Base-by-base conservation (phyloP, 1,140 invertebrate genomes). In the Nephotettix cincticeps region DNA sequence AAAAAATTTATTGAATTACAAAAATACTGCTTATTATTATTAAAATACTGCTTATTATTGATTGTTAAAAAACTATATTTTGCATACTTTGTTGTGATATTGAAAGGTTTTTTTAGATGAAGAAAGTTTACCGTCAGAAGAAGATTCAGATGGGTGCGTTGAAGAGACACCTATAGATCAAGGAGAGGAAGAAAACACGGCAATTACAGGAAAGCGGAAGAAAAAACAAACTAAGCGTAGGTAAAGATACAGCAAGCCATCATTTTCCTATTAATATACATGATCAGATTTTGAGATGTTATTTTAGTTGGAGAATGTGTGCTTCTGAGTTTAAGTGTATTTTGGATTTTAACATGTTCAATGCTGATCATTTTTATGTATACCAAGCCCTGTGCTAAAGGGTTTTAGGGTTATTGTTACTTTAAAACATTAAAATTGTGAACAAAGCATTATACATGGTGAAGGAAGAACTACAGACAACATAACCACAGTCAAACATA, bases 221-320 rank as follows among this genome's bases (percentile, higher is more conserved):
- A 21, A 56, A 66, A 73, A 69, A 30, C 61, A 69, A 73, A 56
- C 25, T 4, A 74, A 74, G 68, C 36, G 45, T 30, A 63, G 1
- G 67, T 64, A 51, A 30, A 45, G 17, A 58, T 14, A 51, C 40
- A 23, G 19, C 23, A 2, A 25, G 21, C 14, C 51, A 68, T 11
- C 6, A 36, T 43, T 21, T 43, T 21, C 2, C 47, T 6, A 25
- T 67, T 43, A 17, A 32, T 32, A 9, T 67, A 30, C 13, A 65
- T n/a, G 29, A 25, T 14, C 13, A 23, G 17, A 29, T 29, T 56
- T n/a, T n/a, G 9, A 43, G 40, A 11, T 9, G 40, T 43, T 11
- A 43, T n/a, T 43, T 11, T n/a, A 11, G 9, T 43, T 11, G n/a
- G 9, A 43, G n/a, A 43, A 43, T 43, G n/a, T 11, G 9, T 43